Conservation (phyloP, 1,140 invertebrate genomes). For the Heliconius nattereri region DNA sequence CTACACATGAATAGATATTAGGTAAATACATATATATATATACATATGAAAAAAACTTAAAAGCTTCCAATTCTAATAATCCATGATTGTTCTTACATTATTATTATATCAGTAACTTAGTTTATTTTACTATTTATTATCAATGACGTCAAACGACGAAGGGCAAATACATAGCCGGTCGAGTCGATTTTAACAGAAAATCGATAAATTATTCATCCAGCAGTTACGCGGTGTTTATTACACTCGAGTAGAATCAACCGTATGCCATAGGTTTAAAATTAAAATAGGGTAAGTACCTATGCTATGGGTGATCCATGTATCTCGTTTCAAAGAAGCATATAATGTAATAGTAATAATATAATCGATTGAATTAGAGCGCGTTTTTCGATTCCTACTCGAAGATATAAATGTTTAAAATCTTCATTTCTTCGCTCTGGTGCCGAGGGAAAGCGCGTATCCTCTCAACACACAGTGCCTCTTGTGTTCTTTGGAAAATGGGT, state of each 20-base stretch:
- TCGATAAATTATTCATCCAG: constrained; percentile 59
- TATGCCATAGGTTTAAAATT: constrained; percentile 7
- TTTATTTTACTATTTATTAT: constrained; percentile 46
- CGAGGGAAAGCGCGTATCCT: no score
- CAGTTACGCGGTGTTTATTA: constrained; percentile 39
- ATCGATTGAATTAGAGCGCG: no score
- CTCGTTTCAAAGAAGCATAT: not conserved
- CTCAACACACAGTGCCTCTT: no score
- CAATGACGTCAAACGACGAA: constrained; percentile 52
- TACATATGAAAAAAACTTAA: not conserved
- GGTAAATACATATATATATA: no score
- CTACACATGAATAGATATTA: no score
- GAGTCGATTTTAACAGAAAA: constrained; percentile 57
- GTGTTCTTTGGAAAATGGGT: no score
- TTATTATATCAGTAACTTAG: constrained; percentile 21
- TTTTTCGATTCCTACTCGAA: no score
- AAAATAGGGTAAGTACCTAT: not conserved
- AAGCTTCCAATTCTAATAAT: not conserved
- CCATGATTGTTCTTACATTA: not conserved
- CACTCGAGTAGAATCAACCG: constrained; percentile 30
- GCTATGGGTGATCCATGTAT: not conserved
- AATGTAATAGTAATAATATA: not conserved
- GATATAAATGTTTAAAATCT: no score
- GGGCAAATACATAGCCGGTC: constrained; percentile 40
- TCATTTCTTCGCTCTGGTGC: no score